Evolutionary conservation across 2,113 vertebrate species (phyloP).

Genomic region (Myanophis thanlyinensis): DNA sequence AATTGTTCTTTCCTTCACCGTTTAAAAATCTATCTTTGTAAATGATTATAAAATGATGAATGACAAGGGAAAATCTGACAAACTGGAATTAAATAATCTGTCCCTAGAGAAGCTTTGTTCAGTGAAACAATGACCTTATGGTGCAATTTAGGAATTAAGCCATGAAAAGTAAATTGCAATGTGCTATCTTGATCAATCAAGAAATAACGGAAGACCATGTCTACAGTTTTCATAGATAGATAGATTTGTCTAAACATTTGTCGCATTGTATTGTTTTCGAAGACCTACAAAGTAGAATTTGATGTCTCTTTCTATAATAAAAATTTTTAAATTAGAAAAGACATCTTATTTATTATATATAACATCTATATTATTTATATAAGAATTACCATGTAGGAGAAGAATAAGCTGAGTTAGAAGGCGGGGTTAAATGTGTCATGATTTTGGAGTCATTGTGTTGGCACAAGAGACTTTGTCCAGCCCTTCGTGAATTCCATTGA

Average conservation of each 20-base stretch:
- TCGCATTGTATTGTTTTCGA: constrained; percentile 21
- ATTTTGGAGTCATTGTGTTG: neutral
- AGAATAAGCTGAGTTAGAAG: neutral
- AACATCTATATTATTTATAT: no score
- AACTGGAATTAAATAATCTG: constrained; percentile 34
- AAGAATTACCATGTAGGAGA: constrained; percentile 3
- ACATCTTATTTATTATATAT: neutral
- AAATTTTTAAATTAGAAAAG: neutral
- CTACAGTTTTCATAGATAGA: neutral
- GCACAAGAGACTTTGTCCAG: neutral
- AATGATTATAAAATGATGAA: constrained; percentile 52
- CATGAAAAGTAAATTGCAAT: constrained; percentile 17
- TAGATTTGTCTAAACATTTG: constrained; percentile 18
- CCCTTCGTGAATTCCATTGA: neutral
- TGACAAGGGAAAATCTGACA: constrained; percentile 46
- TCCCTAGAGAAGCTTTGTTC: constrained; percentile 35
- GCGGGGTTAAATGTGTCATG: neutral
- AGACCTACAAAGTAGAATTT: constrained; percentile 32
- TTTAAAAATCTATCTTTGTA: constrained; percentile 42
- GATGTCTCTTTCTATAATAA: neutral
- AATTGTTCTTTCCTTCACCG: constrained; percentile 40
- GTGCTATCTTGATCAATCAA: constrained; percentile 24
- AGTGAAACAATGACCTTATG: constrained; percentile 35
- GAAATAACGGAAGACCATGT: neutral
- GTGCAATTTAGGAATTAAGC: constrained; percentile 22